These are phyloP conservation scores for Apotomis betuletana DNA, from an alignment of 2,888 invertebrate species.

Conservation along the genomic window DNA sequence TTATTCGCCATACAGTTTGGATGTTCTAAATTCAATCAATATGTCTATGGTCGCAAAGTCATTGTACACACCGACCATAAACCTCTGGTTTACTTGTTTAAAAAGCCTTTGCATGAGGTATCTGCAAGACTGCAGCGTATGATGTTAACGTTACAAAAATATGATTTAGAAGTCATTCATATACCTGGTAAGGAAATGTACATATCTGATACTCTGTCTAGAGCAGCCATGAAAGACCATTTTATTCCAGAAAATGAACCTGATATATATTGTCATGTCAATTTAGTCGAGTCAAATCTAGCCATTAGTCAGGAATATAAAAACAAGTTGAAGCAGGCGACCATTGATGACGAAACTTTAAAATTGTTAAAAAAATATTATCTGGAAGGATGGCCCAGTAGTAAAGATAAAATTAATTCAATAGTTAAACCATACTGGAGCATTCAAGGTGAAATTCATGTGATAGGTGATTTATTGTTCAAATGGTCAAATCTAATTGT, in stretches of 20 bases:
- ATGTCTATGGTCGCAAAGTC: constrained; percentile 7
- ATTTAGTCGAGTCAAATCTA: neutral
- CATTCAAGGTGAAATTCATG: constrained; percentile 1
- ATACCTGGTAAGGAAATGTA: constrained; percentile 3
- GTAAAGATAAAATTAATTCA: neutral
- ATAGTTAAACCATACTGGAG: constrained; percentile 12
- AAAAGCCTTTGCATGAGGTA: constrained; percentile 13
- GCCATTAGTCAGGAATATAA: neutral
- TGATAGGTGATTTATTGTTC: constrained; percentile 2
- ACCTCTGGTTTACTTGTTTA: constrained; percentile 2
- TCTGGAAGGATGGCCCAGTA: constrained; percentile 1
- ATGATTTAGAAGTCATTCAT: constrained; percentile 1
- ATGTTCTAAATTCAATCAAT: constrained; percentile 10
- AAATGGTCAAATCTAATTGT: no score
- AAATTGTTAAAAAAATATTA: neutral
- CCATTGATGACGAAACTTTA: neutral
- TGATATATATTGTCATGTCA: constrained; percentile 2
- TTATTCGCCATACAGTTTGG: constrained; percentile 15
- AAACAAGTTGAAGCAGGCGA: neutral
- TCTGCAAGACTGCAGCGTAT: constrained; percentile 12
- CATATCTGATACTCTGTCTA: constrained; percentile 1
- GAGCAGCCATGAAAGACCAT: constrained; percentile 1
- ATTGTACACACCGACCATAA: constrained; percentile 7
- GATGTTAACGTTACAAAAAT: constrained; percentile 14
- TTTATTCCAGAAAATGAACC: neutral